Base-by-base conservation (phyloP, 64 coral and sea anemone genomes). In the Actinia tenebrosa region DNA sequence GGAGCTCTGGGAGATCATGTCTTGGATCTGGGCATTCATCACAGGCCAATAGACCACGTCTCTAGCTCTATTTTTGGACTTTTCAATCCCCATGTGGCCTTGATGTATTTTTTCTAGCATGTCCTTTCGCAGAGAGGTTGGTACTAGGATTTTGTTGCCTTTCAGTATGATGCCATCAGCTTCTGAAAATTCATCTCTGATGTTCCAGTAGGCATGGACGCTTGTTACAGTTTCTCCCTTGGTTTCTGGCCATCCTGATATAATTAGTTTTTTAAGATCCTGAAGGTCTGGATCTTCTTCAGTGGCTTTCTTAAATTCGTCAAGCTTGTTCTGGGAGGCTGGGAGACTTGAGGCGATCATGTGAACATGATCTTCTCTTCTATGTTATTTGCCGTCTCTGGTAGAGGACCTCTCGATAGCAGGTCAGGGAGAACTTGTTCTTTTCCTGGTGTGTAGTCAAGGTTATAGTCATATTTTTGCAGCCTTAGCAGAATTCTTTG, bases 81-180 rank as follows among this genome's bases (percentile, higher is more conserved):
- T 89, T 11, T 90, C 86, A 14, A 91, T 84, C 30, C 86, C 89
- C 60, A 87, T 60, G 61, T 94, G 80, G 80, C 79, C 79, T 45
- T 88, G 79, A 53, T 94, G 89, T 60, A 91, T 79, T 22, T n/a
- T 54, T 2, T 79, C n/a, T 56, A 91, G 56, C 84, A 90, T 84
- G 44, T 90, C 84, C 20, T 85, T 60, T 81, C 87, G 45, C 64
- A 84, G 44, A n/a, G 60, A 4, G n/a, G 4, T 46, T 26, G 81
- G 81, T 19, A 83, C 55, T 14, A 83, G 3, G 45, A 83, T 56
- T 45, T 17, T 83, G 22, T 56, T 45, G 22, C 81, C 81, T 26
- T 83, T 83, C 13, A 83, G 44, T 16, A 83, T 10, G 19, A 83
- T 23, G 22, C 81, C 81, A 45, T 83, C 44, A 16, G n/a, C 42